Conservation (phyloP, 2,888 invertebrate genomes). For the Philaethria dido region DNA sequence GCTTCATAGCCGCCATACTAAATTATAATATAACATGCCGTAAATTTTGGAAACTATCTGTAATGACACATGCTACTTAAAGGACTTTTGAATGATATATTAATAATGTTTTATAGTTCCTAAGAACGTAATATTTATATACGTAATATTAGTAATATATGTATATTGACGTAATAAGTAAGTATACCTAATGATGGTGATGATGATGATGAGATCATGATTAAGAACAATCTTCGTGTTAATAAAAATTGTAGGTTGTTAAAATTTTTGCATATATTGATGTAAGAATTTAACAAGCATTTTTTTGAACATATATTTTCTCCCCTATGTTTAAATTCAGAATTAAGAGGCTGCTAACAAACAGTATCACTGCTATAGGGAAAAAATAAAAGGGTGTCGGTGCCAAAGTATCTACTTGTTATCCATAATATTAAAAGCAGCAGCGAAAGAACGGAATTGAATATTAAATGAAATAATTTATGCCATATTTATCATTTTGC, state of each 20-base stretch:
- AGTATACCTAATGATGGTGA: too few relatives aligned
- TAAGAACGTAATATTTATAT: background rate
- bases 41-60: slow-evolving; percentile 81
- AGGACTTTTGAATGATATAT: slow-evolving; percentile 52
- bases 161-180: too few relatives aligned
- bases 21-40: slow-evolving; percentile 83
- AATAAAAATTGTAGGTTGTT: background rate
- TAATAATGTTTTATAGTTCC: slow-evolving; percentile 20
- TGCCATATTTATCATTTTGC: slow-evolving; percentile 84
- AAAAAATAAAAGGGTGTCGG: slow-evolving; percentile 77
- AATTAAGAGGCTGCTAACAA: slow-evolving; percentile 78
- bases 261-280: slow-evolving; percentile 37
- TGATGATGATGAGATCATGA: too few relatives aligned
- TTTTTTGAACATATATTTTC: slow-evolving; percentile 67
- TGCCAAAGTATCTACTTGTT: slow-evolving; percentile 71
- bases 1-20: slow-evolving; percentile 76
- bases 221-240: background rate
- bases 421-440: slow-evolving; percentile 68
- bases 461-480: slow-evolving; percentile 85
- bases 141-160: too few relatives aligned
- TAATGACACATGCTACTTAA: slow-evolving; percentile 67
- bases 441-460: slow-evolving; percentile 81
- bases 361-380: slow-evolving; percentile 72
- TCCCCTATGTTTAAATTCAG: slow-evolving; percentile 78
- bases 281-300: slow-evolving; percentile 66